These are phyloP conservation scores for Tiliacea aurago DNA, from an alignment of 2,888 invertebrate species.

Conservation along the genomic window DNA sequence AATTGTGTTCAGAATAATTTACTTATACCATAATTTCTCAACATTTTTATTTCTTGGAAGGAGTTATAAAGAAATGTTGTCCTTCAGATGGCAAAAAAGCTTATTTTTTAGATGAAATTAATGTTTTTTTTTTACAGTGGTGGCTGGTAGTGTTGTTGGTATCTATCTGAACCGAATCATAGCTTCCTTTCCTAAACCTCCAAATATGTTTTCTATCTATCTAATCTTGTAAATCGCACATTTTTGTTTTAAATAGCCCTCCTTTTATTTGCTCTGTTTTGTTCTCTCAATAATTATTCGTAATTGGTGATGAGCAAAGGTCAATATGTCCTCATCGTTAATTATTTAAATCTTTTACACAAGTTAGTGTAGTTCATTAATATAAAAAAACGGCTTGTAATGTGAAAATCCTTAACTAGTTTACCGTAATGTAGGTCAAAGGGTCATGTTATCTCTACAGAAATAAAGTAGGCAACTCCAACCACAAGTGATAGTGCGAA, in stretches of 20 bases:
- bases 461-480: slow-evolving; percentile 30
- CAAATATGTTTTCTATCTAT: neutral
- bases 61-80: neutral
- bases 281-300: neutral
- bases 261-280: neutral
- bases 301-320: neutral
- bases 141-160: too few relatives aligned
- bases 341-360: neutral
- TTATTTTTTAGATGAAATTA: neutral
- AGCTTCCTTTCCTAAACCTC: neutral
- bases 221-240: neutral
- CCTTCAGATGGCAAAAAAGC: neutral
- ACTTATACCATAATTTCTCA: slow-evolving; percentile 13
- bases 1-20: slow-evolving; percentile 54
- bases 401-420: slow-evolving; percentile 14
- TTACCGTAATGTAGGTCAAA: slow-evolving; percentile 39
- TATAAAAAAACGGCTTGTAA: neutral
- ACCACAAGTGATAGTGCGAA: slow-evolving; percentile 42
- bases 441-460: slow-evolving; percentile 51
- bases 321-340: neutral
- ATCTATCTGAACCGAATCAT: neutral
- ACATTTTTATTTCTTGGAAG: slow-evolving; percentile 10
- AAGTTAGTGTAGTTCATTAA: too few relatives aligned
- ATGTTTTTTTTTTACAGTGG: neutral
- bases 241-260: neutral